Evolutionary conservation across 2,888 invertebrate genomes (phyloP).

Genomic region (Conops quadrifasciatus): DNA sequence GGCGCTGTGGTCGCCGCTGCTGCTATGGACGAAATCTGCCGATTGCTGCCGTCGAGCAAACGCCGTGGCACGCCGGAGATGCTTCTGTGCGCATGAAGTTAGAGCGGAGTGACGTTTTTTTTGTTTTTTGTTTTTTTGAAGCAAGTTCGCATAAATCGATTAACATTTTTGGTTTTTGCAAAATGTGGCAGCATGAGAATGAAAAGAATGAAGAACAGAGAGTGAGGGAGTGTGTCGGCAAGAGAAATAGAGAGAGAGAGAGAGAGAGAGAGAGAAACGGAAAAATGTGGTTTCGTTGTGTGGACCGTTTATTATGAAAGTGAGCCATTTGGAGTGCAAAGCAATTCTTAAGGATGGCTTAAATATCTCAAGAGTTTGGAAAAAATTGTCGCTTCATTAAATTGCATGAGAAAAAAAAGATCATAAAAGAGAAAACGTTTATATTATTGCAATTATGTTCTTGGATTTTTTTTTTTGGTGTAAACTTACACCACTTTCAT

Average conservation of each 20-base stretch:
- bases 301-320: neutral
- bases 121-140: no score
- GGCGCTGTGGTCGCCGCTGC: conserved; percentile 50
- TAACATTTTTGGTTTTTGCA: neutral
- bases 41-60: conserved; percentile 62
- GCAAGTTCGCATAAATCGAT: conserved; percentile 1
- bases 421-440: no score
- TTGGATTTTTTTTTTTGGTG: neutral
- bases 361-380: neutral
- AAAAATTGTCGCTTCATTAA: neutral
- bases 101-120: no score
- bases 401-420: no score
- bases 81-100: conserved; percentile 18
- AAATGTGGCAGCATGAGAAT: conserved; percentile 5
- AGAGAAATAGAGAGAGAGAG: neutral
- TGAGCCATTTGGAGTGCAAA: neutral
- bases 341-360: neutral
- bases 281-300: neutral
- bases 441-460: no score
- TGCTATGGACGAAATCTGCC: conserved; percentile 56
- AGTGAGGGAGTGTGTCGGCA: neutral
- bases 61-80: conserved; percentile 63
- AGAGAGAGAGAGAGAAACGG: neutral
- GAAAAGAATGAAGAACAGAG: neutral
- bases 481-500: neutral